Base-by-base conservation (phyloP, 2,113 vertebrate genomes). In the Pionites leucogaster region DNA sequence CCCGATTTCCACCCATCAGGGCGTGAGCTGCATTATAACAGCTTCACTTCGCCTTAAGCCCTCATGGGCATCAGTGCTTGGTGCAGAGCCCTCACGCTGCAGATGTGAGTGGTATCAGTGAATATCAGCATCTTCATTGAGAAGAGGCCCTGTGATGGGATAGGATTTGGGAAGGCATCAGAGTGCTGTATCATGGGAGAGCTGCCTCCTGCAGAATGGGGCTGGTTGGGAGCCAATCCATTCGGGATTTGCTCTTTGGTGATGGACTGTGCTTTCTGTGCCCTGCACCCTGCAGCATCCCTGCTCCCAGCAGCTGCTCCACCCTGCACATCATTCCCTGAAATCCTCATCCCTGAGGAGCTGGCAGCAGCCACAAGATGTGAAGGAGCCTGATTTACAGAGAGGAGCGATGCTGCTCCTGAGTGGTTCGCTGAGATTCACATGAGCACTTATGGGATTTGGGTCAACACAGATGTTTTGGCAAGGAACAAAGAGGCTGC, bases 351-450 rank as follows among this genome's bases (percentile, higher is more conserved):
- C 37, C 19, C 13, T 0, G 10, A 41, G 72, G 68, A 63, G 27
- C 1, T 0, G 0, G 39, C 1, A 1, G 37, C 72, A 47, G 22
- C 39, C 3, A 0, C 35, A 27, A 6, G 17, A 55, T 6, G 1
- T 8, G 64, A 72, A 57, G 55, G 18, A 64, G 28, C 8, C 5
- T 3, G 71, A 16, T n/a, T 22, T 12, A 7, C 1, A 3, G 37
- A 28, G 39, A 60, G 62, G n/a, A 83, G 37, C 0, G 3, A 27
- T 28, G 83, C 47, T 69, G 78, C 62, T 77, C 2, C 3, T 3
- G 52, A 72, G 78, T 17, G 22, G 17, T 29, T 68, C 13, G 46
- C 50, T 23, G 47, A 57, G 39, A 41, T 33, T 25, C 6, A 4
- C 11, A 5, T 8, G 8, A 27, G 9, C 9, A 7, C 35, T 55